These are phyloP conservation scores for Medauroidea extradentata DNA, from an alignment of 1,140 invertebrate species.

Conservation along the genomic window DNA sequence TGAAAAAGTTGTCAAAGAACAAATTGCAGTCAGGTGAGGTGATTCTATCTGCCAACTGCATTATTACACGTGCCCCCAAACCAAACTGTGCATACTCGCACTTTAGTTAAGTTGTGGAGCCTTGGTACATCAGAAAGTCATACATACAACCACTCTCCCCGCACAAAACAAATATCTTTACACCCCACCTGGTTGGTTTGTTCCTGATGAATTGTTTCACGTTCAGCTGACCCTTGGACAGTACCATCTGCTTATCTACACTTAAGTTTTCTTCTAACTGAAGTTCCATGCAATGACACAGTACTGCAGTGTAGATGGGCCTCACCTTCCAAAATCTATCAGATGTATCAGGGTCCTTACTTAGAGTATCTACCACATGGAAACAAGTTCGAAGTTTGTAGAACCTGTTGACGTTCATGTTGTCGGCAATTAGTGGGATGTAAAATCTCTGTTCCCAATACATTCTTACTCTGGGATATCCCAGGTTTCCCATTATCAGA, in stretches of 20 bases:
- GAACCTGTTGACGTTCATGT: slow-evolving; percentile 12
- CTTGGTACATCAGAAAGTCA: slow-evolving; percentile 20
- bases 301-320: slow-evolving; percentile 2
- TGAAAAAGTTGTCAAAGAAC: slow-evolving; percentile 22
- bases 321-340: slow-evolving; percentile 23
- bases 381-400: slow-evolving; percentile 12
- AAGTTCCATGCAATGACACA: neutral
- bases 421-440: neutral
- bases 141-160: slow-evolving; percentile 9
- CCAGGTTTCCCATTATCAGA: slow-evolving; percentile 16
- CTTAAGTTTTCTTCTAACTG: slow-evolving; percentile 18
- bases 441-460: slow-evolving; percentile 10
- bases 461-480: slow-evolving; percentile 15
- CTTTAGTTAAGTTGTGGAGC: slow-evolving; percentile 2
- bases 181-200: slow-evolving; percentile 6
- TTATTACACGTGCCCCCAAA: slow-evolving; percentile 13
- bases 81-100: slow-evolving; percentile 6
- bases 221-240: neutral
- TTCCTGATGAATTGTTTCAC: slow-evolving; percentile 17
- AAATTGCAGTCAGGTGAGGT: slow-evolving; percentile 17
- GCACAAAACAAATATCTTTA: slow-evolving; percentile 11
- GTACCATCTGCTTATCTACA: slow-evolving; percentile 12
- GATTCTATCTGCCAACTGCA: slow-evolving; percentile 7
- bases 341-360: neutral
- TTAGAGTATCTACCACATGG: slow-evolving; percentile 15